Percentiles rank a stretch among this genome's conserved stretches.
Evolutionary conservation across 2,113 vertebrate genomes (phyloP).

Genomic region (Phycodurus eques): DNA sequence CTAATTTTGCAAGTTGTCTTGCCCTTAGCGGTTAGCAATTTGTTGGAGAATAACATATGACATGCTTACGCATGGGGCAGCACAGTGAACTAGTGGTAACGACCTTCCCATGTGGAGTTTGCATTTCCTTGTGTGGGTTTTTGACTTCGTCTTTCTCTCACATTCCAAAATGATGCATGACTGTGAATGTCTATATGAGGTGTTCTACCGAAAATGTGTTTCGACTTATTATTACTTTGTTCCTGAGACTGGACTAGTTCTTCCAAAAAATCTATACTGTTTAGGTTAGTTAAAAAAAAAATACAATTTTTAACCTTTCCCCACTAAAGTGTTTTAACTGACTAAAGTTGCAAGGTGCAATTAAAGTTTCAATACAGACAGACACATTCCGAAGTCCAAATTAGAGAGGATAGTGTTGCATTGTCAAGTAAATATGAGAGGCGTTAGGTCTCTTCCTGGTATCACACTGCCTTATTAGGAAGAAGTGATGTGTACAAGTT

Average conservation of each 20-base stretch:
- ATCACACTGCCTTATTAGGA: conserved; percentile 26
- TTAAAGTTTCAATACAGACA: background rate
- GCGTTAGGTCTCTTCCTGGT: conserved; percentile 15
- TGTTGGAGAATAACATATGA: background rate
- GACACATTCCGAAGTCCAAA: conserved; percentile 10
- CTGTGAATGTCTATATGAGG: no score
- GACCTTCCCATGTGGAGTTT: no score
- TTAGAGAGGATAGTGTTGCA: conserved; percentile 43
- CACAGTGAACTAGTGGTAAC: no score
- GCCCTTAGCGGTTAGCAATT: background rate
- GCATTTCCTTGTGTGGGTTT: no score
- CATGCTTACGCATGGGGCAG: background rate
- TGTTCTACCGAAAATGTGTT: no score
- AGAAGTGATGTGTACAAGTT: conserved; percentile 33
- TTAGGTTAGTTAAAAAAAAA: background rate
- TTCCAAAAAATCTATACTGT: background rate
- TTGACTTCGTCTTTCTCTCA: no score
- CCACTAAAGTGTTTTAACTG: conserved; percentile 11
- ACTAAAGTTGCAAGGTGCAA: background rate
- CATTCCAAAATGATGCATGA: no score
- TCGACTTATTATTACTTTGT: background rate
- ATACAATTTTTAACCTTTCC: background rate
- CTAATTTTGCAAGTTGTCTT: background rate
- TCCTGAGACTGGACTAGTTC: background rate
- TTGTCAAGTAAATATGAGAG: background rate